Evolutionary conservation across 2,113 vertebrate genomes (phyloP).

Genomic region (Penelope pileata): DNA sequence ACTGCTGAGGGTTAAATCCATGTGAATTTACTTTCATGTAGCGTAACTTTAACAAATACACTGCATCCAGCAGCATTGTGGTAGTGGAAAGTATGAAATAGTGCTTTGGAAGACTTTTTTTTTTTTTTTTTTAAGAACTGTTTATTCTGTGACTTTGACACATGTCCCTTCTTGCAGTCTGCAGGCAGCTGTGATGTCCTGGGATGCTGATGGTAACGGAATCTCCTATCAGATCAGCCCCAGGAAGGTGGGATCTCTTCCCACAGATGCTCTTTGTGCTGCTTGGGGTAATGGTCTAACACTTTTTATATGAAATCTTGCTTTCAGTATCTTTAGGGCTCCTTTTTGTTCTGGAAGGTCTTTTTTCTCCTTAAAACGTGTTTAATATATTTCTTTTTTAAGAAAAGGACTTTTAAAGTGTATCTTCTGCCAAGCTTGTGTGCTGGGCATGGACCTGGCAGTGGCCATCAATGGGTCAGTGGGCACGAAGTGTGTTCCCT

Average conservation of each 20-base stretch:
- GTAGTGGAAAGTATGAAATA: fast-evolving
- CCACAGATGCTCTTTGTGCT: neutral
- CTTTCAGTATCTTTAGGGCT: neutral
- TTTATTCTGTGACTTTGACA: neutral
- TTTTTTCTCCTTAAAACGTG: fast-evolving
- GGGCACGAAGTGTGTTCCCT: fast-evolving
- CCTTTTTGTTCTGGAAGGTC: neutral
- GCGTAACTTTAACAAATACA: fast-evolving
- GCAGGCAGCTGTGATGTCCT: neutral
- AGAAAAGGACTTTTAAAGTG: neutral
- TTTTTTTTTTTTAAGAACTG: no score
- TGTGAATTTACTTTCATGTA: fast-evolving
- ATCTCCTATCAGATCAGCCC: fast-evolving
- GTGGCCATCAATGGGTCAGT: fast-evolving
- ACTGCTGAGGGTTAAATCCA: neutral
- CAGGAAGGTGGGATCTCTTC: neutral
- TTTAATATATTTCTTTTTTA: neutral
- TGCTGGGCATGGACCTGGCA: fast-evolving
- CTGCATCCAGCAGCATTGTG: fast-evolving
- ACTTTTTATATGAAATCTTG: neutral
- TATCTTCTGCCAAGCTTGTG: fast-evolving
- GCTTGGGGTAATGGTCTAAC: neutral
- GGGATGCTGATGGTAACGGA: neutral
- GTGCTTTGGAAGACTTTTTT: neutral
- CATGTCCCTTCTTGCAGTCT: fast-evolving